Percentiles rank a stretch among this genome's conserved stretches.
These are phyloP conservation scores for Ptychodera flava DNA, from an alignment of 35 echinoderm and acorn worm genomes.

Conservation along the genomic window DNA sequence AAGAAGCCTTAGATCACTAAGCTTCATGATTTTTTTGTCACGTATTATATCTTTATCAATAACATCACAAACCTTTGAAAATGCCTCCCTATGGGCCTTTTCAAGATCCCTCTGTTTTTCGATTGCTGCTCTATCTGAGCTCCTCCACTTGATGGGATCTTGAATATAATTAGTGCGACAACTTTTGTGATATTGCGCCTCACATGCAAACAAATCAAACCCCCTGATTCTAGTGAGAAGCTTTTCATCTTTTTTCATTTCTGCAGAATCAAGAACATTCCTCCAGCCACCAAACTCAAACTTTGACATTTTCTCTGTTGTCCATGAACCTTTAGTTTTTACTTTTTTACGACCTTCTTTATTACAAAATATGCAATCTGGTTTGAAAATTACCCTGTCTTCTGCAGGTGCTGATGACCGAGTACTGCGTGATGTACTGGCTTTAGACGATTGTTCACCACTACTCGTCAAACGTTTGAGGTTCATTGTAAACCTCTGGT, in stretches of 20 bases:
- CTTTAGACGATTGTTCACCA: neutral
- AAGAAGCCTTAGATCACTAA: conserved; percentile 11
- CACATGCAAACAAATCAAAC: conserved; percentile 22
- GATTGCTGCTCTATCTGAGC: neutral
- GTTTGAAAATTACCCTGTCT: conserved; percentile 18
- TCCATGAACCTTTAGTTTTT: conserved; percentile 17
- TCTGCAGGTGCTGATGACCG: neutral
- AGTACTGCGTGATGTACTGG: neutral
- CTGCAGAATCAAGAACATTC: neutral
- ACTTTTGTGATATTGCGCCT: conserved; percentile 1
- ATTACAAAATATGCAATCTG: conserved; percentile 33
- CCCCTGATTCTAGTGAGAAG: conserved; percentile 10
- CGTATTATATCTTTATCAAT: conserved; percentile 3
- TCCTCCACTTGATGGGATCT: conserved; percentile 8
- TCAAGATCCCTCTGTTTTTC: neutral
- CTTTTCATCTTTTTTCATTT: neutral
- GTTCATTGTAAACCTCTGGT: conserved; percentile 6
- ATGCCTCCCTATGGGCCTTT: conserved; percentile 10
- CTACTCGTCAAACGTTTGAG: neutral
- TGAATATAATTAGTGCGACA: neutral
- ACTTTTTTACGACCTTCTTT: conserved; percentile 8
- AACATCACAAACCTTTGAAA: conserved; percentile 7
- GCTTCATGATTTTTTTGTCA: neutral
- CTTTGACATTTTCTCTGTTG: conserved; percentile 4
- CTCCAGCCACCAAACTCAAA: conserved; percentile 8